Percentiles rank a stretch among this genome's conserved stretches.
These are phyloP conservation scores for Molorchus minor DNA, from an alignment of 2,888 invertebrate genomes.

Conservation along the genomic window DNA sequence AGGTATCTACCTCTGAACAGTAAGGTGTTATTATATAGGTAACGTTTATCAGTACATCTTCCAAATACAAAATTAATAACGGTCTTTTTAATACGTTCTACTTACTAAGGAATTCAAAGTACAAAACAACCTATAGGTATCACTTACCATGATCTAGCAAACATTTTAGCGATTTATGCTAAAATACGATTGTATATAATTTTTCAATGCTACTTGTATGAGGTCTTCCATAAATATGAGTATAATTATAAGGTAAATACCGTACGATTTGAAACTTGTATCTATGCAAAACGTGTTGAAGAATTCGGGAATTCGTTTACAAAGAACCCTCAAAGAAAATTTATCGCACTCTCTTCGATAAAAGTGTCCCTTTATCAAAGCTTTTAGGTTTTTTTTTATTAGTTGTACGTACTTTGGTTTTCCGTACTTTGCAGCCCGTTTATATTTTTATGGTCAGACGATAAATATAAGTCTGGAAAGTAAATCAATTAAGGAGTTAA, in stretches of 20 bases:
- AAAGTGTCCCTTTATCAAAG: constrained; percentile 30
- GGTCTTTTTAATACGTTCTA: too few species aligned
- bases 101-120: too few species aligned
- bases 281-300: constrained; percentile 26
- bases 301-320: constrained; percentile 23
- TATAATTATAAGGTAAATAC: neutral
- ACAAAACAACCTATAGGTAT: too few species aligned
- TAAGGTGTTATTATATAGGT: too few species aligned
- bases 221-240: constrained; percentile 6
- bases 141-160: neutral
- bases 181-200: constrained; percentile 16
- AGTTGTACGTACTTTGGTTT: constrained; percentile 34
- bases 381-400: constrained; percentile 26
- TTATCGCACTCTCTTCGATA: constrained; percentile 25
- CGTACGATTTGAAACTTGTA: constrained; percentile 19
- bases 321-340: constrained; percentile 19
- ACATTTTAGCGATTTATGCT: constrained; percentile 2
- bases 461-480: constrained; percentile 51
- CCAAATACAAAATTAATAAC: too few species aligned
- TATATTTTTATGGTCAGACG: constrained; percentile 52
- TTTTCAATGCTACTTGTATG: constrained; percentile 17
- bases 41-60: too few species aligned
- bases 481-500: constrained; percentile 54
- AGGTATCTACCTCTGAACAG: too few species aligned
- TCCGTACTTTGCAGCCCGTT: constrained; percentile 47